Base-by-base conservation (phyloP, 2,797 vertebrate species). In the Parauchenoglanis ngamensis region DNA sequence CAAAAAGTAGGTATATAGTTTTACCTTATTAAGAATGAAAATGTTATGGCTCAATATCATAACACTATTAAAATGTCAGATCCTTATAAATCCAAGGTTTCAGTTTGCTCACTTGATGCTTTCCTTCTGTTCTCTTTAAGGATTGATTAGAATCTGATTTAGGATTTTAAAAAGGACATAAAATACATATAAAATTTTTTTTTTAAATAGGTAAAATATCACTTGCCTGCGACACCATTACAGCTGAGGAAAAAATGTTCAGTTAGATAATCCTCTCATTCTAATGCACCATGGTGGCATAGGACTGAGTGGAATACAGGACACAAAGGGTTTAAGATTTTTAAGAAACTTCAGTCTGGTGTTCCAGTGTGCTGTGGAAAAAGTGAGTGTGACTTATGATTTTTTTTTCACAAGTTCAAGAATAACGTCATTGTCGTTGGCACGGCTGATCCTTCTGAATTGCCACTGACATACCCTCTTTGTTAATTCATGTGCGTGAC, bases 391-490 rank as follows among this genome's bases (percentile, higher is more conserved):
- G 65, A 84, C 80, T 88, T 88, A 40, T 35, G 85, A 78, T 83
- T 87, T 76, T 73, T 79, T 40, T 40, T 40, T 40, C 54, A 89
- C 68, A 85, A 87, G 85, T 78, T 77, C 2, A 59, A 68, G 65
- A 78, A 81, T 89, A 87, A 87, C 52, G 12, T 91, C 91, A 91
- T 84, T 52, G 76, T 88, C 86, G 46, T 46, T 91, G 87, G 88
- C 70, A 78, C 21, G 4, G 57, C 87, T 70, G 57, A 89, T 87
- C 86, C 17, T 19, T 86, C 52, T 75, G n/a, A 79, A 90, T 89
- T 81, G 86, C 79, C 85, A 83, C 81, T 7, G 54, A 76, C 72
- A 67, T 85, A 46, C 68, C 35, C 77, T 59, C 28, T 87, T 40
- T 88, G 46, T 82, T 67, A 28, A 80, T 86, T 86, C 83, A 87